Percentiles rank a stretch among this genome's conserved stretches.
Conservation (phyloP, 2,888 invertebrate species). For the Brenthis ino region DNA sequence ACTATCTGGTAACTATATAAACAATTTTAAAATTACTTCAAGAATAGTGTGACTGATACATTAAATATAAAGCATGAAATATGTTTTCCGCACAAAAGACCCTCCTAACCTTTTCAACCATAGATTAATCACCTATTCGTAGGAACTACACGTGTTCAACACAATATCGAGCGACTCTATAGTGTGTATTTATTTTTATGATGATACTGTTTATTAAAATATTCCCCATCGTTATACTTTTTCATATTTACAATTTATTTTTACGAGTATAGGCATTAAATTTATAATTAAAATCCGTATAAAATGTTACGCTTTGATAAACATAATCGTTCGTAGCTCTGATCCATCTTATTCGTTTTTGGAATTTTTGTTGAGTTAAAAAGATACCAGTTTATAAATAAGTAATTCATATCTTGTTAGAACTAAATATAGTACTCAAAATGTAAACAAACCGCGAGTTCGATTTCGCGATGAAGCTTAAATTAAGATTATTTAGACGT, state of each 20-base stretch:
- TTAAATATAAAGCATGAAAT: constrained; percentile 6
- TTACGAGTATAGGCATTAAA: too few species aligned
- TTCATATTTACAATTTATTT: too few species aligned
- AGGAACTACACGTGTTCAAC: constrained; percentile 16
- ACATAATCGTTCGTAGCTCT: constrained; percentile 6
- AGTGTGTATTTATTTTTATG: not conserved
- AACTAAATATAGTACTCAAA: too few species aligned
- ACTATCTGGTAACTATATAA: too few species aligned
- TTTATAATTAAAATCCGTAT: constrained; percentile 2
- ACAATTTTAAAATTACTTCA: not conserved
- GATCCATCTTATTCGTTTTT: not conserved
- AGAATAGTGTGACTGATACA: not conserved
- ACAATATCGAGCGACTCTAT: constrained; percentile 12
- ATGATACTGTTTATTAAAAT: not conserved
- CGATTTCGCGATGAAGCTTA: too few species aligned
- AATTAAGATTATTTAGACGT: too few species aligned
- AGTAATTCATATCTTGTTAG: too few species aligned
- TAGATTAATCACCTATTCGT: constrained; percentile 23
- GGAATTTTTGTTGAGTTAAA: too few species aligned
- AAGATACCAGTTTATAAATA: too few species aligned
- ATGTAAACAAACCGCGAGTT: too few species aligned
- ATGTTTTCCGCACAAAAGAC: constrained; percentile 30
- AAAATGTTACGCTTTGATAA: constrained; percentile 8
- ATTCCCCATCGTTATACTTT: too few species aligned
- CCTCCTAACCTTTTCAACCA: constrained; percentile 23